phyloP scores from a whole-genome alignment of 1,140 invertebrate species.

The Cryptotermes secundus region DNA sequence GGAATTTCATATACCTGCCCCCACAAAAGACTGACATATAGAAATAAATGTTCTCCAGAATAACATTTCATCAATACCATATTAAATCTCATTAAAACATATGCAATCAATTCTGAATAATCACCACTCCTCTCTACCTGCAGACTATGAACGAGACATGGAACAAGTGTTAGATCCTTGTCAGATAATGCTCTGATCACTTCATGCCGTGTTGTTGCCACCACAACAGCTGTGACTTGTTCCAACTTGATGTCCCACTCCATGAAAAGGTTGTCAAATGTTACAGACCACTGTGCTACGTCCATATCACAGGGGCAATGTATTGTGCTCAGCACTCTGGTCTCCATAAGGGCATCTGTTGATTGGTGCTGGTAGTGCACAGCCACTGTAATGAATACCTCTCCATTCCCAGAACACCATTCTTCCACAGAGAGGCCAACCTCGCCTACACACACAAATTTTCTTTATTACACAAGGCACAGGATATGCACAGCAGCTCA shows the following conservation, averaged over 20 bases:
- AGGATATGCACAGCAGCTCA: too few species aligned
- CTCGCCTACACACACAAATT: conserved; percentile 39
- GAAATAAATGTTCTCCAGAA: too few species aligned
- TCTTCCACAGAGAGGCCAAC: conserved; percentile 54
- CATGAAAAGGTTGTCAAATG: conserved; percentile 47
- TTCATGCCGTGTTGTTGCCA: conserved; percentile 47
- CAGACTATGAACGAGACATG: conserved; percentile 52
- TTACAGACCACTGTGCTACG: conserved; percentile 45
- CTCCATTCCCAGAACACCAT: conserved; percentile 51
- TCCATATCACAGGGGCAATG: conserved; percentile 32
- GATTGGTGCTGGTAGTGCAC: conserved; percentile 50
- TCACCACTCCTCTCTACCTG: conserved; percentile 41
- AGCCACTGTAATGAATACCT: conserved; percentile 50
- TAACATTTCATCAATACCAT: too few species aligned
- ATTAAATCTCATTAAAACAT: too few species aligned
- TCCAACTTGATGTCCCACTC: conserved; percentile 52
- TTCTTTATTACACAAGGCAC: too few species aligned
- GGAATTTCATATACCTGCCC: too few species aligned
- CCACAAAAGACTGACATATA: too few species aligned
- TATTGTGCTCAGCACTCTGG: conserved; percentile 40
- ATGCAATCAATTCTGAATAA: too few species aligned
- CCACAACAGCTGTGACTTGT: conserved; percentile 51
- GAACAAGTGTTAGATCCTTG: conserved; percentile 48
- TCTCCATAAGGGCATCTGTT: conserved; percentile 45
- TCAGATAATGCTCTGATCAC: conserved; percentile 45